Conservation (phyloP, 2,888 invertebrate genomes). For the Pegoplata infirma region DNA sequence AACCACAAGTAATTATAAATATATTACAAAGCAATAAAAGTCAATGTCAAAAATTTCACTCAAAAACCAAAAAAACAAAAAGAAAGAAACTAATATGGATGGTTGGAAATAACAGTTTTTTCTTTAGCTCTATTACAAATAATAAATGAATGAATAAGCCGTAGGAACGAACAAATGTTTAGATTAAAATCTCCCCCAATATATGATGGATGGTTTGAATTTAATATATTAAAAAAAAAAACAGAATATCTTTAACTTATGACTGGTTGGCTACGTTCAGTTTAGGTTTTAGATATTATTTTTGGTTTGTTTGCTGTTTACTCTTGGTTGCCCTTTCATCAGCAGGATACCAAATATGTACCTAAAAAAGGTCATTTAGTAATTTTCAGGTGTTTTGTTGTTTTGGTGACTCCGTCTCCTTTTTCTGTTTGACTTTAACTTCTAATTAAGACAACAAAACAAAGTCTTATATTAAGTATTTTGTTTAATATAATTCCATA, state of each 20-base stretch:
- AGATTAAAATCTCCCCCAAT: constrained; percentile 67
- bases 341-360: constrained; percentile 43
- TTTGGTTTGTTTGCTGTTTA: background rate
- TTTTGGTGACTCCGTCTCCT: constrained; percentile 4
- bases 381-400: constrained; percentile 56
- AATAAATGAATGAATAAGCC: background rate
- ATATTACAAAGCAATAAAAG: constrained; percentile 63
- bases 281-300: background rate
- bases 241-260: constrained; percentile 30
- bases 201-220: constrained; percentile 70
- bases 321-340: constrained; percentile 29
- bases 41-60: constrained; percentile 23
- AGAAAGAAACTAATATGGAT: background rate
- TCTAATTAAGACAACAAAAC: constrained; percentile 54
- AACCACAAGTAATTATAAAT: constrained; percentile 65
- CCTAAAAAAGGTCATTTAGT: constrained; percentile 23
- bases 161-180: constrained; percentile 16
- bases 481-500: background rate
- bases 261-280: background rate
- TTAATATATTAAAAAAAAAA: constrained; percentile 37
- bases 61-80: constrained; percentile 54
- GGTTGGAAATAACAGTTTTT: constrained; percentile 16
- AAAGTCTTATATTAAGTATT: constrained; percentile 3
- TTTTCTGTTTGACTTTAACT: constrained; percentile 10
- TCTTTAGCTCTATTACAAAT: constrained; percentile 8